Percentiles rank a stretch among this genome's conserved stretches.
phyloP scores from a whole-genome alignment of 2,113 vertebrate species.

The Istiophorus platypterus region DNA sequence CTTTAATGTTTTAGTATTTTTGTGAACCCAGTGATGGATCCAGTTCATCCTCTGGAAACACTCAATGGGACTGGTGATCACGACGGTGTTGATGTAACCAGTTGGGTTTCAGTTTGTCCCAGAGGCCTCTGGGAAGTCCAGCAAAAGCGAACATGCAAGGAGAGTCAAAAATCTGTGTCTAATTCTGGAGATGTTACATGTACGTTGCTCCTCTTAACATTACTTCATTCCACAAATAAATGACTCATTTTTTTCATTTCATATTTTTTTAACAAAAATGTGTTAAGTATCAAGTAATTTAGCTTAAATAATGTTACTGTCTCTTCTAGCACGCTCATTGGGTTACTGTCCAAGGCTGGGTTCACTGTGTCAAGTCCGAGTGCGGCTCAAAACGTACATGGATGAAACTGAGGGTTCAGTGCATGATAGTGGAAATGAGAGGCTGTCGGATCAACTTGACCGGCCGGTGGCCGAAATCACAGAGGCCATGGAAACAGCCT shows the following conservation, averaged over 20 bases:
- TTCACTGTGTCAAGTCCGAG: constrained; percentile 84
- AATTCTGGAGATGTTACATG: constrained; percentile 18
- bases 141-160: constrained; percentile 53
- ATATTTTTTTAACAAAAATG: neutral
- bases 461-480: neutral
- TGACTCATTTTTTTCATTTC: neutral
- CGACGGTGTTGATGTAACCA: constrained; percentile 25
- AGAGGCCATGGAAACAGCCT: constrained; percentile 11
- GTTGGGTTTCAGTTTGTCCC: constrained; percentile 82
- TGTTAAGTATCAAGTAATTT: neutral
- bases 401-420: constrained; percentile 24
- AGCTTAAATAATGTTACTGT: neutral
- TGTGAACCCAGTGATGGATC: constrained; percentile 65
- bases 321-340: constrained; percentile 39
- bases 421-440: constrained; percentile 12
- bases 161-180: constrained; percentile 42
- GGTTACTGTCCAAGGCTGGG: constrained; percentile 83
- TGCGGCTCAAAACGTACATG: constrained; percentile 48
- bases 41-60: constrained; percentile 7
- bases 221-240: neutral
- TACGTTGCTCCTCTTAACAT: constrained; percentile 19
- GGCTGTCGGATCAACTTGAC: constrained; percentile 8
- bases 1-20: neutral
- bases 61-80: neutral
- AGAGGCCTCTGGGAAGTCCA: constrained; percentile 79